Base-by-base conservation (phyloP, 1,140 invertebrate species). In the Gonioctena quinquepunctata region DNA sequence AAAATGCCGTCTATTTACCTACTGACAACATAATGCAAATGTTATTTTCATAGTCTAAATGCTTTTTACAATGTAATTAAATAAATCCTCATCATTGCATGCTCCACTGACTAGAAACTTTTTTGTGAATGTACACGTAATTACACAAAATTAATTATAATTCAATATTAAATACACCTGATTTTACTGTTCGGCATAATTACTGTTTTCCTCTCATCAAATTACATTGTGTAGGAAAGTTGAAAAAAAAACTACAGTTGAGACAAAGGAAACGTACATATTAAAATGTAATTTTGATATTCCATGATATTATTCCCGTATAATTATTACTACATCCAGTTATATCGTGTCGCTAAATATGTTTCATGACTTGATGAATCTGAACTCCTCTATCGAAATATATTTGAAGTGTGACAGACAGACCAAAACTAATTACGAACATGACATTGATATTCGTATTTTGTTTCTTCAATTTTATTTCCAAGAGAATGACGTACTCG, bases 51-150 rank as follows among this genome's bases (percentile, higher is more conserved):
- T 69, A 63, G 21, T 63, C 48, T 69, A 63, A 69, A 69, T 69
- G 59, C 28, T 69, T 69, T 69, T 68, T 61, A 68, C 66, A 68
- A 68, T 68, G 57, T 61, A 62, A 68, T 68, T 68, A 68, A 68
- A 68, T 27, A 68, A 68, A 68, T 49, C 49, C 22, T 27, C 67
- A 62, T 62, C 26, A 13, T 69, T 54, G 67, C 49, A 63, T 33
- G 67, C 67, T 69, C 67, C 42, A 63, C 19, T 63, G 67, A 69
- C 50, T 63, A 28, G 67, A 48, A 63, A 69, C 57, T 54, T 69
- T 69, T 67, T 62, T 63, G 67, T 69, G 48, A 27, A 56, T 66
- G 49, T 63, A 69, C 59, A 52, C 21, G 50, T 69, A 69, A 69
- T 69, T 69, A 69, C 56, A 54, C 50, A 52, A 28, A 61, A 50